phyloP scores from a whole-genome alignment of 2,888 invertebrate species.

The Balanococcus diminutus region DNA sequence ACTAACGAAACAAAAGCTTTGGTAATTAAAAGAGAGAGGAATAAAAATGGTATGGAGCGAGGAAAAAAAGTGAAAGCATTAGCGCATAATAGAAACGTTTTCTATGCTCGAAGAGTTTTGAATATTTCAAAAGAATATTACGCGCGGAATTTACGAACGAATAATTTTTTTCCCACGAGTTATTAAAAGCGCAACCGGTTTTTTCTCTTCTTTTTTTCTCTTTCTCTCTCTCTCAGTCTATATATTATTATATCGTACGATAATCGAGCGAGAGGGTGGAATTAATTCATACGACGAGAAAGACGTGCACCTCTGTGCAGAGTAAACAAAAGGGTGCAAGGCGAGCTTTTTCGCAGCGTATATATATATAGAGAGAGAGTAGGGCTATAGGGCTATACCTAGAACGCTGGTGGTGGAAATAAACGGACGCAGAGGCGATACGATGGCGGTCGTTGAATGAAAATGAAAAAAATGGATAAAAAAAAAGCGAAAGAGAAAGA shows the following conservation, averaged over 20 bases:
- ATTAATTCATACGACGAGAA: neutral
- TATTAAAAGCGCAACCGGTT: constrained; percentile 4
- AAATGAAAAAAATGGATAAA: too few species aligned
- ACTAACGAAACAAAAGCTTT: constrained; percentile 28
- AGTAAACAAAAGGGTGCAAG: neutral
- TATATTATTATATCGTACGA: neutral
- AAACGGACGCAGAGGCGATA: neutral
- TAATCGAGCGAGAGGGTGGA: neutral
- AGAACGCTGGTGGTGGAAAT: neutral
- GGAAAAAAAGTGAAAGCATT: constrained; percentile 14
- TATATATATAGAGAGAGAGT: neutral
- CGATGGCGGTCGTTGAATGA: neutral
- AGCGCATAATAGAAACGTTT: constrained; percentile 15
- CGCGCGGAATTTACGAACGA: constrained; percentile 2
- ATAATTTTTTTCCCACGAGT: constrained; percentile 7
- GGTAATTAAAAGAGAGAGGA: constrained; percentile 20
- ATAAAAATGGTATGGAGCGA: neutral
- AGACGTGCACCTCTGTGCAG: too few species aligned
- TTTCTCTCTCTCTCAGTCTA: too few species aligned
- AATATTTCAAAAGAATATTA: constrained; percentile 26
- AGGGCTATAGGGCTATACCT: too few species aligned
- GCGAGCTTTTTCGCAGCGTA: neutral
- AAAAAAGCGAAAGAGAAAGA: neutral
- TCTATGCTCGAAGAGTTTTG: constrained; percentile 20
- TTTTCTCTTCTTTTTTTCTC: neutral